These are phyloP conservation scores for Pangasius djambal DNA, from an alignment of 2,797 vertebrate genomes.

Conservation along the genomic window DNA sequence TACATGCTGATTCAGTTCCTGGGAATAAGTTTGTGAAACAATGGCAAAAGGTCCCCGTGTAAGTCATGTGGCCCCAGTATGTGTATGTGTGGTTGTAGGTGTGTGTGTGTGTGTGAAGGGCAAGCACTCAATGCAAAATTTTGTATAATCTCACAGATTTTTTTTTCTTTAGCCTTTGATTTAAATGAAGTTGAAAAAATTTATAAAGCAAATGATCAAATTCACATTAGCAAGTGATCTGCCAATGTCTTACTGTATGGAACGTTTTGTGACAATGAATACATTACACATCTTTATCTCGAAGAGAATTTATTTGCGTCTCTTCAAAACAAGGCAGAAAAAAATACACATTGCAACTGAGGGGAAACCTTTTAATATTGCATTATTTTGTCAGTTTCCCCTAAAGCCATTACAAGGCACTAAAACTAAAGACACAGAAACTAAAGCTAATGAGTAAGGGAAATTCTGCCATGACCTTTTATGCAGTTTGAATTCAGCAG, in stretches of 20 bases:
- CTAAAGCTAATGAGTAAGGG: neutral
- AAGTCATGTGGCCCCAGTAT: neutral
- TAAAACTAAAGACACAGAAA: neutral
- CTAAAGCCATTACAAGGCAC: neutral
- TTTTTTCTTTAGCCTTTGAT: neutral
- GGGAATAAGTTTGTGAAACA: neutral
- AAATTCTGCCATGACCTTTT: neutral
- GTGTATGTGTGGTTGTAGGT: neutral
- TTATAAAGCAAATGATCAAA: neutral
- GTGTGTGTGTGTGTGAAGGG: neutral
- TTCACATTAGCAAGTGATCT: neutral
- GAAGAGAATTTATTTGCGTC: neutral
- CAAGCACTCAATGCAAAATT: neutral
- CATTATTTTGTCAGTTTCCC: neutral
- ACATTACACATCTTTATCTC: neutral
- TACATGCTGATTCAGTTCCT: neutral
- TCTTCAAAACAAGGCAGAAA: neutral
- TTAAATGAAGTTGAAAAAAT: neutral
- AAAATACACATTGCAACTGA: too few species aligned
- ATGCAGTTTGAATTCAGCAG: neutral
- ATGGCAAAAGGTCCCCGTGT: neutral
- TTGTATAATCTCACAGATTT: neutral
- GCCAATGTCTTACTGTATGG: neutral
- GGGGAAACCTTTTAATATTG: neutral
- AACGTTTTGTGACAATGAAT: conserved; percentile 3